Conservation (phyloP, 2,797 vertebrate species). For the Phaenicophaeus curvirostris region DNA sequence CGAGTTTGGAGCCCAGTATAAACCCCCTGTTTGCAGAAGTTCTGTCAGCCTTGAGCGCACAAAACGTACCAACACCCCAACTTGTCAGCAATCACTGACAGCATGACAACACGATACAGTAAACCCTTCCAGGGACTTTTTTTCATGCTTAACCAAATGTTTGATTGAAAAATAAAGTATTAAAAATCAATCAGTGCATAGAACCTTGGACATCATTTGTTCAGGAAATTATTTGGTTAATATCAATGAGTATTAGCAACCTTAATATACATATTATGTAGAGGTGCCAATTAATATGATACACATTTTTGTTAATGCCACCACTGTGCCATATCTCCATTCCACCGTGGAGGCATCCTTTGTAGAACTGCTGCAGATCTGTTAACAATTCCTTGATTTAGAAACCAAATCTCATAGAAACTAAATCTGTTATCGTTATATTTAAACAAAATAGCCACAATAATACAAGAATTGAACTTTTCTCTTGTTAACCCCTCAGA, state of each 20-base stretch:
- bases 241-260: background rate
- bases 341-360: background rate
- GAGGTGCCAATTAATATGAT: background rate
- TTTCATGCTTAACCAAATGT: background rate
- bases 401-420: background rate
- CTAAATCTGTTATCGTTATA: background rate
- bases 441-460: too few species aligned
- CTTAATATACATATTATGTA: background rate
- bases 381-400: background rate
- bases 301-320: background rate
- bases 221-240: background rate
- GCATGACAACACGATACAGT: background rate
- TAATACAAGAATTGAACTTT: background rate
- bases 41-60: background rate
- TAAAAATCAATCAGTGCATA: background rate
- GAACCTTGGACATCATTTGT: background rate
- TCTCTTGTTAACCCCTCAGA: background rate
- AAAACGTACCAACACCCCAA: background rate
- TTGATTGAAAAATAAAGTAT: background rate
- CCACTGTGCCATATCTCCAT: background rate
- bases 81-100: background rate
- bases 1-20: background rate
- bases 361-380: background rate
- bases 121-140: background rate
- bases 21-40: background rate